Conservation (phyloP, 2,797 vertebrate genomes). For the Callimico goeldii region DNA sequence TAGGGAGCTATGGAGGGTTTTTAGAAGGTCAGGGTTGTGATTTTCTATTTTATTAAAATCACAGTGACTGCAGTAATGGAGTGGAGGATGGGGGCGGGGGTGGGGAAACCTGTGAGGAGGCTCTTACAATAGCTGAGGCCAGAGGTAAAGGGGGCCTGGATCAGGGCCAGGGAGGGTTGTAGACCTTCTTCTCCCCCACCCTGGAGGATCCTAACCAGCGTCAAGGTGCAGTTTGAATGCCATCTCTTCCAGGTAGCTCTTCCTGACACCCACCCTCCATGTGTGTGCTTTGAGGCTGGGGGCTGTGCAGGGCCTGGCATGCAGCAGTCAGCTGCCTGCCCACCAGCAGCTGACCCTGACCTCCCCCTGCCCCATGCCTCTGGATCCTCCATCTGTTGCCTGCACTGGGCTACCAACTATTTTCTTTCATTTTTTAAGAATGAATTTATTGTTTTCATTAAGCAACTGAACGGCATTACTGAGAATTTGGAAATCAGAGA, state of each 20-base stretch:
- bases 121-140: not conserved
- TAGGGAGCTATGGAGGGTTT: not conserved
- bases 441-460: slow-evolving; percentile 72
- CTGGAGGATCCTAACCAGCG: not conserved
- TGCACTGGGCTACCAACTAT: not conserved
- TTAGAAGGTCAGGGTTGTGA: not conserved
- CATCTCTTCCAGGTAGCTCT: not conserved
- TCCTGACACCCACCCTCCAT: not conserved
- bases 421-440: slow-evolving; percentile 18
- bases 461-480: slow-evolving; percentile 34
- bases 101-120: not conserved
- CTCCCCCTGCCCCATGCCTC: not conserved
- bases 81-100: not conserved
- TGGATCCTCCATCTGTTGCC: not conserved
- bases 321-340: not conserved
- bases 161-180: not conserved
- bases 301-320: not conserved
- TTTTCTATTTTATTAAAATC: not conserved
- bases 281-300: fast-evolving
- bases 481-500: slow-evolving; percentile 63
- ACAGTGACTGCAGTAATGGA: not conserved
- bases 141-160: not conserved
- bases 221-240: not conserved
- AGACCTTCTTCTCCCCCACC: not conserved
- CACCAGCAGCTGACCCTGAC: not conserved